Percentiles rank a stretch among this genome's conserved stretches.
These are phyloP conservation scores for Cybosia mesomella DNA, from an alignment of 2,888 invertebrate genomes.

Conservation along the genomic window DNA sequence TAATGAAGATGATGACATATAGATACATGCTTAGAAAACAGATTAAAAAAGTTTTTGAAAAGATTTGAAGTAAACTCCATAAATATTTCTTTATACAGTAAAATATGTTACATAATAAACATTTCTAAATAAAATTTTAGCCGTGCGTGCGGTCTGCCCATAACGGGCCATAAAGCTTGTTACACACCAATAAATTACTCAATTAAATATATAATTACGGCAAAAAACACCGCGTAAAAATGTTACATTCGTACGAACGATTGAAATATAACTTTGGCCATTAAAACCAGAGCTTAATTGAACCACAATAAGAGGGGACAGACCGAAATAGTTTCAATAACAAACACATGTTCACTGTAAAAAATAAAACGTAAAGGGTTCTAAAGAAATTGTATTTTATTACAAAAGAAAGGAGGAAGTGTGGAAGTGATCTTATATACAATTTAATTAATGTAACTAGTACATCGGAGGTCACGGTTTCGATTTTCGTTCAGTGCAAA, in stretches of 20 bases:
- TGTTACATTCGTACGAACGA: slow-evolving; percentile 49
- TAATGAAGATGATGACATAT: too few relatives aligned
- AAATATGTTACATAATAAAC: slow-evolving; percentile 11
- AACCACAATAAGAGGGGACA: slow-evolving; percentile 77
- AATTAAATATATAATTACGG: slow-evolving; percentile 71
- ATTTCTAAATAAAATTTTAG: slow-evolving; percentile 31
- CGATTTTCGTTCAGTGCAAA: not conserved
- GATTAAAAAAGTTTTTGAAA: too few relatives aligned
- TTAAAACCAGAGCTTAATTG: slow-evolving; percentile 78
- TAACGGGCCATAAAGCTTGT: slow-evolving; percentile 57
- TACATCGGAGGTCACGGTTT: not conserved
- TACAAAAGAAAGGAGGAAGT: slow-evolving; percentile 14
- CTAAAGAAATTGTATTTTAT: slow-evolving; percentile 15
- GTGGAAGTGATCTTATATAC: not conserved
- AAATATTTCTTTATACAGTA: not conserved
- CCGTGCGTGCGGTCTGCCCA: slow-evolving; percentile 46
- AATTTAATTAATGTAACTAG: not conserved
- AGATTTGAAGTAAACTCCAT: not conserved
- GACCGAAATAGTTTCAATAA: slow-evolving; percentile 79
- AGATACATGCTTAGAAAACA: too few relatives aligned
- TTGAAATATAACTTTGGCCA: slow-evolving; percentile 73
- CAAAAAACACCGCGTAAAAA: slow-evolving; percentile 64
- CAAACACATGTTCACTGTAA: slow-evolving; percentile 78
- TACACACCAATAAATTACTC: slow-evolving; percentile 72
- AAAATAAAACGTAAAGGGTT: slow-evolving; percentile 62